Evolutionary conservation across 2,113 vertebrate genomes (phyloP).

Genomic region (Puntigrus tetrazona): DNA sequence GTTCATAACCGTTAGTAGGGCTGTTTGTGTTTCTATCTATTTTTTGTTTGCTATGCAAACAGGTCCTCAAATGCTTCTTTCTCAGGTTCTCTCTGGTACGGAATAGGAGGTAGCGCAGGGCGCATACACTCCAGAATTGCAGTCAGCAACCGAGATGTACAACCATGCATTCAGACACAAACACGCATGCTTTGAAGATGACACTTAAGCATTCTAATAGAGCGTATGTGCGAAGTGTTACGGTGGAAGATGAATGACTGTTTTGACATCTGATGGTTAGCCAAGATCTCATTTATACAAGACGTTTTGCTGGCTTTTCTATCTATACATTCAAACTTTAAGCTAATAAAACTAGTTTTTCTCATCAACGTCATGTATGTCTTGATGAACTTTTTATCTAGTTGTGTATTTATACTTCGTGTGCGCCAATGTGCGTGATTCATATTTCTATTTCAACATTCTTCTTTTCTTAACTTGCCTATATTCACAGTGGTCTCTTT

Average conservation of each 20-base stretch:
- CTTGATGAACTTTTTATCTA: background rate
- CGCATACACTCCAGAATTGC: background rate
- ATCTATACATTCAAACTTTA: no score
- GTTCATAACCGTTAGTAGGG: background rate
- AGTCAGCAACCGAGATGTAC: conserved; percentile 30
- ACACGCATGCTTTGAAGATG: background rate
- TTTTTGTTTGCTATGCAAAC: background rate
- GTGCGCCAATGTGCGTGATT: background rate
- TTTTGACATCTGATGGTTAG: background rate
- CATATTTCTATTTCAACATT: background rate
- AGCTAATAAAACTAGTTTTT: background rate
- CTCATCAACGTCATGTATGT: no score
- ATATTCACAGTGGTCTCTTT: background rate
- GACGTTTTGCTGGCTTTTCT: background rate
- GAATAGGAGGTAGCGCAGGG: background rate
- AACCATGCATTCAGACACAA: background rate
- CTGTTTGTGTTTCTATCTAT: background rate
- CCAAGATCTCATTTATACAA: background rate
- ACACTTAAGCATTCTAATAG: background rate
- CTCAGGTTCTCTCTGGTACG: background rate
- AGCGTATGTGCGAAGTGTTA: background rate
- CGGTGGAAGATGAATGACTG: background rate
- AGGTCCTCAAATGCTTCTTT: background rate
- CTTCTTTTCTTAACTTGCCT: background rate
- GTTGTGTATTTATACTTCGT: background rate